Conservation (phyloP, 2,113 vertebrate genomes). For the Ammodramus savannarum region DNA sequence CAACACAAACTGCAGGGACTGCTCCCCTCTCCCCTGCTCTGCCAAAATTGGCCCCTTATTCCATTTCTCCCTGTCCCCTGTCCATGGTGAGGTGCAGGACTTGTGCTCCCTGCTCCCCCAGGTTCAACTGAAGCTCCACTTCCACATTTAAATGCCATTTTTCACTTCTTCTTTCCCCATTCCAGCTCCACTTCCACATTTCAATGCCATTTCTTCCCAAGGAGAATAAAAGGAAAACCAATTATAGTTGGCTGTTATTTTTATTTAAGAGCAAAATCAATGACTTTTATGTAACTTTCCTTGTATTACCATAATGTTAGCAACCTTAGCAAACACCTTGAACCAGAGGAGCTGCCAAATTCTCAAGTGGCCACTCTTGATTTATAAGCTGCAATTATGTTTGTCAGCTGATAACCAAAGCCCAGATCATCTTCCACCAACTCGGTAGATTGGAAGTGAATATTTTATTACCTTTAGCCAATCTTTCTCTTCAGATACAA, state of each 20-base stretch:
- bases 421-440: slow-evolving; percentile 2
- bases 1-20: not conserved
- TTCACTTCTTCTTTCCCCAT: too few relatives aligned
- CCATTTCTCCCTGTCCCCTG: not conserved
- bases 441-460: not conserved
- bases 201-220: not conserved
- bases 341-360: not conserved
- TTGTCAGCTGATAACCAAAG: slow-evolving; percentile 43
- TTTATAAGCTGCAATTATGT: slow-evolving; percentile 36
- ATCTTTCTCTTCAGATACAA: not conserved
- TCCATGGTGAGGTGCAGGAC: accelerated
- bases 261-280: not conserved
- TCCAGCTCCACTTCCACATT: not conserved
- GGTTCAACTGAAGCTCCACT: not conserved
- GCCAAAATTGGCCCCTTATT: not conserved
- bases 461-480: not conserved
- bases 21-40: not conserved
- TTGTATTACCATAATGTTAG: not conserved
- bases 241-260: not conserved
- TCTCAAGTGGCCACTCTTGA: not conserved
- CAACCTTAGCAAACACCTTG: not conserved
- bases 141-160: too few relatives aligned
- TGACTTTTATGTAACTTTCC: not conserved
- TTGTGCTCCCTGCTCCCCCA: not conserved
- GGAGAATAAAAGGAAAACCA: not conserved